Conservation (phyloP, 2,113 vertebrate species). For the Paramormyrops kingsleyae region DNA sequence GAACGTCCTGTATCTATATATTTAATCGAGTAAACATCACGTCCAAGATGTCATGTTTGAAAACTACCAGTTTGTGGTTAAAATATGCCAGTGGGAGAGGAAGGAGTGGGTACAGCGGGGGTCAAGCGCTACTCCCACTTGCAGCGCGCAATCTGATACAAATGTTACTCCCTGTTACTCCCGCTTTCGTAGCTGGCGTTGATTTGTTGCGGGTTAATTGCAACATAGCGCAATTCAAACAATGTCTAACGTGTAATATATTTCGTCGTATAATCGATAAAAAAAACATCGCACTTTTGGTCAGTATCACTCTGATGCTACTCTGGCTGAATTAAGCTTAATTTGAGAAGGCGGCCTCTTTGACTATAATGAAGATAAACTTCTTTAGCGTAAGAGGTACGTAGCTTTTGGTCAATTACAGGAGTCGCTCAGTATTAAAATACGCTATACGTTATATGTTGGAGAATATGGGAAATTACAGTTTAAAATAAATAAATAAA, state of each 20-base stretch:
- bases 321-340: neutral
- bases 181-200: neutral
- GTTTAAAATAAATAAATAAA: neutral
- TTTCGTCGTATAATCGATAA: neutral
- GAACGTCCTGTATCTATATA: neutral
- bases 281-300: neutral
- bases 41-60: constrained; percentile 48
- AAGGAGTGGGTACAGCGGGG: constrained; percentile 31
- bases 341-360: neutral
- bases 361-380: neutral
- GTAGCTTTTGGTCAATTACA: neutral
- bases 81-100: constrained; percentile 20
- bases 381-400: neutral
- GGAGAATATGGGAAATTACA: neutral
- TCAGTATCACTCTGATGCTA: neutral
- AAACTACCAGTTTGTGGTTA: constrained; percentile 40
- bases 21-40: constrained; percentile 21
- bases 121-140: constrained; percentile 21
- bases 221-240: neutral
- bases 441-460: neutral
- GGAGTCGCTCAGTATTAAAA: neutral
- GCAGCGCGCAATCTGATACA: constrained; percentile 15
- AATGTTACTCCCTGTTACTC: constrained; percentile 1
- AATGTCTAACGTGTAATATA: neutral
- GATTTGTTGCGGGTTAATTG: constrained; percentile 26